Evolutionary conservation across 1,140 invertebrate species (phyloP), one percentile per base, ranked within the genome.

Genomic region (Lepidotrigona ventralis): DNA sequence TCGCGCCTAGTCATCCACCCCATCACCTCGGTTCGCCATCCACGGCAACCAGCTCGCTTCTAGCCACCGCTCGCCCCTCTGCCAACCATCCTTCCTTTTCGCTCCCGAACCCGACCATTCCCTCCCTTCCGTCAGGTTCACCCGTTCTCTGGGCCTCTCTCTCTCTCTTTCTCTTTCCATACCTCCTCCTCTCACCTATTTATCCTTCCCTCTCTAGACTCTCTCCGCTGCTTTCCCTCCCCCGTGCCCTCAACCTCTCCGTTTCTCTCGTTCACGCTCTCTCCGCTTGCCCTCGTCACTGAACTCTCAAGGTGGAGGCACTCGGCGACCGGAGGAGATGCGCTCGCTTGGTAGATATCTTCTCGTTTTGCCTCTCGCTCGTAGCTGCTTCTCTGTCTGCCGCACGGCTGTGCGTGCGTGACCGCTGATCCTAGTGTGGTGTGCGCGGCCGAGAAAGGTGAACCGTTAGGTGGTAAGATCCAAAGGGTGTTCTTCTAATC

Each of bases 251-350:
- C 21, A 6, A 3, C 21, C 58, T 60, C 58, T n/a, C n/a, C 12
- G 14, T 29, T 12, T 69, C 39, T 70, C 69, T 23, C 51, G 15
- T 29, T 39, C 53, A 75, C 46, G 69, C 74, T 72, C 72, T 86
- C 71, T 54, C 63, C 68, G 71, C 39, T 69, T 86, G 72, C 69
- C 75, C 69, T 76, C 63, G 69, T 71, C 70, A 58, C 72, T 84
- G 83, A 84, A 84, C 83, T 84, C 83, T 84, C 83, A 84, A 85
- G 86, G 86, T 77, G 84, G 81, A 87, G 88, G 83, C 83, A 76
- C 79, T 85, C 79, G 73, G 64, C 84, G 88, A 89, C 81, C 83
- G 88, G 88, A 86, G 84, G 83, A 89, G 89, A 89, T 82, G 78
- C 85, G 78, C 75, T 79, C 79, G 79, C 82, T 88, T 69, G 70